Percentiles rank a stretch among this genome's conserved stretches.
These are phyloP conservation scores for Arion vulgaris DNA, from an alignment of 1,140 invertebrate species.

Conservation along the genomic window DNA sequence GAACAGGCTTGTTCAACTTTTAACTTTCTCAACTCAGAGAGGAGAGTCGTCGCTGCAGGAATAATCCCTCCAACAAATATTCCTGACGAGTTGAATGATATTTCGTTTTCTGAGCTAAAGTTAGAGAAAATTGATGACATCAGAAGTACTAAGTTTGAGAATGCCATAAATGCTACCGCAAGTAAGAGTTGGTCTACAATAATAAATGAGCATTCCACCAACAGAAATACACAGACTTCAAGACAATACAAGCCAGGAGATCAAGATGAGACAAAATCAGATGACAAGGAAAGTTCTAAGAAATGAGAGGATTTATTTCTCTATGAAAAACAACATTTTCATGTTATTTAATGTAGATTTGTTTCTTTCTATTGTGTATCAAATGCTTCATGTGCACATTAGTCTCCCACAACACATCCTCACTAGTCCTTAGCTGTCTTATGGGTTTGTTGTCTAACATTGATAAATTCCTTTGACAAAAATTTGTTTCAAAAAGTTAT, in stretches of 20 bases:
- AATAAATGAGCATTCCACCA: not conserved
- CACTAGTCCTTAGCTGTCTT: no score
- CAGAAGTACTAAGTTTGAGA: no score
- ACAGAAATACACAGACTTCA: not conserved
- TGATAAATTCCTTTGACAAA: no score
- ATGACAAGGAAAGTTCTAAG: not conserved
- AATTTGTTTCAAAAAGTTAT: no score
- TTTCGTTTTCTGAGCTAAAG: not conserved
- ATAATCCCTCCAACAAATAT: conserved; percentile 80
- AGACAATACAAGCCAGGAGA: not conserved
- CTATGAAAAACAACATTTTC: no score
- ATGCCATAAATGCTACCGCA: not conserved
- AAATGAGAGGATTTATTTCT: not conserved
- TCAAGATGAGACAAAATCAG: not conserved
- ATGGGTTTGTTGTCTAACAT: no score
- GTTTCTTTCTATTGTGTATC: no score
- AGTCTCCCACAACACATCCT: no score
- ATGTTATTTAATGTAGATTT: no score
- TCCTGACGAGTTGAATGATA: not conserved
- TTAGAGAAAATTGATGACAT: not conserved
- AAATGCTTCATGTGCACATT: no score
- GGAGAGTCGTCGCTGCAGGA: conserved; percentile 82
- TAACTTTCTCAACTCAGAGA: conserved; percentile 86
- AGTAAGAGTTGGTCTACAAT: no score
- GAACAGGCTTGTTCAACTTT: conserved; percentile 85